phyloP scores from a whole-genome alignment of 1,140 invertebrate species.

The Ostrea edulis region DNA sequence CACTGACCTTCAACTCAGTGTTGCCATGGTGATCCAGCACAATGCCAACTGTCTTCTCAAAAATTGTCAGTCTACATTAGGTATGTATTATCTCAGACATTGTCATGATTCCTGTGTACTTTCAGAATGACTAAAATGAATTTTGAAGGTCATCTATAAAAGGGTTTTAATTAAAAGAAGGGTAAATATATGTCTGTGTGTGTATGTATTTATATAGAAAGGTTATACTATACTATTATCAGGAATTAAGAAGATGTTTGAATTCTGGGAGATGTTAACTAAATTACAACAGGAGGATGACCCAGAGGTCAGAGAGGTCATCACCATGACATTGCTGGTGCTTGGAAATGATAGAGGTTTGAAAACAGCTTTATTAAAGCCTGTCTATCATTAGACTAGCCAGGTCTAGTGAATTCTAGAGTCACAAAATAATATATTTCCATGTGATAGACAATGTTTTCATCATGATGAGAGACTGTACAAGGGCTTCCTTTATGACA shows the following conservation, averaged over 20 bases:
- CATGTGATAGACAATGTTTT: no score
- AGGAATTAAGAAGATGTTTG: conserved; percentile 51
- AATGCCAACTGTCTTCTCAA: conserved; percentile 60
- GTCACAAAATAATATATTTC: no score
- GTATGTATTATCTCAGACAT: not conserved
- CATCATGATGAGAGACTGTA: not conserved
- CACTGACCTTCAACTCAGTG: conserved; percentile 62
- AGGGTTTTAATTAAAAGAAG: not conserved
- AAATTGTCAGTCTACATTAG: not conserved
- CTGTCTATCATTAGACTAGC: no score
- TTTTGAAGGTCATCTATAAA: not conserved
- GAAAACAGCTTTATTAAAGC: conserved; percentile 32
- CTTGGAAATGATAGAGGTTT: conserved; percentile 40
- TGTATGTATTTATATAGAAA: not conserved
- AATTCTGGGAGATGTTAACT: conserved; percentile 70
- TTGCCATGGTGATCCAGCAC: conserved; percentile 55
- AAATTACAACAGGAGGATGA: conserved; percentile 76
- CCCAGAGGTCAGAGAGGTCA: conserved; percentile 70
- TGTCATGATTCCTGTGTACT: not conserved
- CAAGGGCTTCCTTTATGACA: conserved; percentile 17
- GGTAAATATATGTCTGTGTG: no score
- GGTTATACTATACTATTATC: not conserved
- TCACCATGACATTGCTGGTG: conserved; percentile 53
- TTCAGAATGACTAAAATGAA: not conserved
- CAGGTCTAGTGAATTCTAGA: no score